Evolutionary conservation across 2,888 invertebrate genomes (phyloP).

Genomic region (Bombylius discolor): DNA sequence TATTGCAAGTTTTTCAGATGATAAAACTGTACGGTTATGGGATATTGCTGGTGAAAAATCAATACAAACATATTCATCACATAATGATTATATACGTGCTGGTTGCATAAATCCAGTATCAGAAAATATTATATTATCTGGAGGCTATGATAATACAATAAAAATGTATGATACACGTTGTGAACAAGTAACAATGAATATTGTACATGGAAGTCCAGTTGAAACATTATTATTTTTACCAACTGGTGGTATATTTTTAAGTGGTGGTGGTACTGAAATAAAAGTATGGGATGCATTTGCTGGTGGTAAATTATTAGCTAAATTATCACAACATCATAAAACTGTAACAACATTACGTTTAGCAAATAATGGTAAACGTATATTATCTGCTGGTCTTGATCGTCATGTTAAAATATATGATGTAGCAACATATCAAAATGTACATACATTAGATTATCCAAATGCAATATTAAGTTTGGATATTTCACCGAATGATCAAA

Average conservation of each 20-base stretch:
- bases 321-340: conserved; percentile 87
- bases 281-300: conserved; percentile 88
- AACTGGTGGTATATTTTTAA: conserved; percentile 77
- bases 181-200: conserved; percentile 51
- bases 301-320: conserved; percentile 72
- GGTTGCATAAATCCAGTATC: conserved; percentile 68
- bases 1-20: conserved; percentile 81
- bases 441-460: conserved; percentile 81
- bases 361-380: conserved; percentile 65
- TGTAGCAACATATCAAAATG: conserved; percentile 67
- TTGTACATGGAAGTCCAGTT: conserved; percentile 81
- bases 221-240: conserved; percentile 81
- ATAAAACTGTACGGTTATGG: conserved; percentile 78
- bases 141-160: conserved; percentile 78
- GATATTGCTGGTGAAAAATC: conserved; percentile 76
- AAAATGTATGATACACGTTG: conserved; percentile 78
- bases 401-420: conserved; percentile 90
- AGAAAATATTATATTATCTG: conserved; percentile 64
- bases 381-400: conserved; percentile 84
- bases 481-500: conserved; percentile 60
- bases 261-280: conserved; percentile 82
- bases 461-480: conserved; percentile 82
- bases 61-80: conserved; percentile 50
- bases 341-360: conserved; percentile 79
- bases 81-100: conserved; percentile 71